Percentiles rank a stretch among this genome's conserved stretches.
phyloP scores from a whole-genome alignment of 2,797 vertebrate genomes.

The Malurus splendens region DNA sequence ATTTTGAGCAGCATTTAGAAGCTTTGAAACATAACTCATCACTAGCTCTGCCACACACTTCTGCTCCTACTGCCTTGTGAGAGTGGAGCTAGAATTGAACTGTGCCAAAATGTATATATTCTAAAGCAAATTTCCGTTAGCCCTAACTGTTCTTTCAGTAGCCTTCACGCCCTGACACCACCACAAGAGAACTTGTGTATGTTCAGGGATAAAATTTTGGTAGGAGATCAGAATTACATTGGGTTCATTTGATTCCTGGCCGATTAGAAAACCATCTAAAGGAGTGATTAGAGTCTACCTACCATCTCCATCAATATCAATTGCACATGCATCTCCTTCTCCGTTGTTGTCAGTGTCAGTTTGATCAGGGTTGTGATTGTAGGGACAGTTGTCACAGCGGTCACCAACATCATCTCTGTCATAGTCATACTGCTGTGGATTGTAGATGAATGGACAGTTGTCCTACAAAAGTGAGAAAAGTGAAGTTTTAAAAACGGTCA shows the following conservation, averaged over 20 bases:
- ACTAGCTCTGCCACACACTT: background rate
- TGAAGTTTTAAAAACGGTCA: background rate
- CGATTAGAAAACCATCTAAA: background rate
- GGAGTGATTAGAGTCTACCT: constrained; percentile 18
- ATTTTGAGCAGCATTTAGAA: background rate
- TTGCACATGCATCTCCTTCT: constrained; percentile 94
- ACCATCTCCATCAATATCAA: constrained; percentile 98
- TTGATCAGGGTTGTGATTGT: constrained; percentile 94
- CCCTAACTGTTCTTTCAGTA: background rate
- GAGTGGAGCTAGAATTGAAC: background rate
- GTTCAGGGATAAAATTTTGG: background rate
- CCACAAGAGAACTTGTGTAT: background rate
- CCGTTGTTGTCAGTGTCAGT: constrained; percentile 94
- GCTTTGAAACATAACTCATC: background rate
- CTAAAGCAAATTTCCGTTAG: background rate
- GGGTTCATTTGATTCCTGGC: background rate
- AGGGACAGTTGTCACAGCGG: constrained; percentile 94
- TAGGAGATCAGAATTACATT: background rate
- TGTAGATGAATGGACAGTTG: constrained; percentile 94
- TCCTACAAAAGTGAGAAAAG: constrained; percentile 76
- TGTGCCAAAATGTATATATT: background rate
- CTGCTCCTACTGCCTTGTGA: background rate
- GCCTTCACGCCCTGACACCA: background rate
- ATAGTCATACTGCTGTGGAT: constrained; percentile 93
- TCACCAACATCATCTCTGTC: constrained; percentile 95